Evolutionary conservation across 2,797 vertebrate genomes (phyloP).

Genomic region (Chloroceryle inda): DNA sequence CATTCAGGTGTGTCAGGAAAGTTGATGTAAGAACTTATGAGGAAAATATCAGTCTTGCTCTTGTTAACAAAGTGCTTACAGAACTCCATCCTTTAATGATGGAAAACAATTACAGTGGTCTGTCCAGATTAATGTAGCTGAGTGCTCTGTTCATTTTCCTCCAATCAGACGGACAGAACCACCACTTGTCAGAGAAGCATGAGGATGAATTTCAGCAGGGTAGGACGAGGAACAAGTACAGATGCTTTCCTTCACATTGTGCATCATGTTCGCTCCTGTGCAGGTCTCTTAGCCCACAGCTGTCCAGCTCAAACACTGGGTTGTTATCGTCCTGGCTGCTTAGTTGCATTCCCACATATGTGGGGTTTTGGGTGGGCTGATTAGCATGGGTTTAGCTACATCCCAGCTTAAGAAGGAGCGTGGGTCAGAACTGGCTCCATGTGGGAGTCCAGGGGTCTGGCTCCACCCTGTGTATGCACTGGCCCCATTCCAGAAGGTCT

Average conservation of each 20-base stretch:
- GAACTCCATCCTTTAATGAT: background rate
- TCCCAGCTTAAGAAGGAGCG: background rate
- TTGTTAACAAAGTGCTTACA: background rate
- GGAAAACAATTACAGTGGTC: background rate
- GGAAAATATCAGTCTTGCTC: background rate
- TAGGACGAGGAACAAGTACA: background rate
- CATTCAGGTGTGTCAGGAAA: background rate
- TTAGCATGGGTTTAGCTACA: background rate
- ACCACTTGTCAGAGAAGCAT: background rate
- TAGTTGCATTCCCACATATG: background rate
- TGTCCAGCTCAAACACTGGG: background rate
- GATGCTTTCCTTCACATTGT: background rate
- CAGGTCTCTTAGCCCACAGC: background rate
- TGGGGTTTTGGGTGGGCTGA: background rate
- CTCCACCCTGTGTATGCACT: fast-evolving
- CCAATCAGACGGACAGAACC: background rate
- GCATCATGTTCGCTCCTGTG: background rate
- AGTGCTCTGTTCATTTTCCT: background rate
- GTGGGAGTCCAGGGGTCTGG: background rate
- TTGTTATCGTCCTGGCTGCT: background rate
- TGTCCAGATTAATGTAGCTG: background rate
- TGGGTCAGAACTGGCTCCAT: background rate
- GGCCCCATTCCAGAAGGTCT: background rate
- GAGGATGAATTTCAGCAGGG: background rate
- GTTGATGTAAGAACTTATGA: background rate